phyloP scores from a whole-genome alignment of 2,888 invertebrate genomes.

The Drosophila vallismaia region DNA sequence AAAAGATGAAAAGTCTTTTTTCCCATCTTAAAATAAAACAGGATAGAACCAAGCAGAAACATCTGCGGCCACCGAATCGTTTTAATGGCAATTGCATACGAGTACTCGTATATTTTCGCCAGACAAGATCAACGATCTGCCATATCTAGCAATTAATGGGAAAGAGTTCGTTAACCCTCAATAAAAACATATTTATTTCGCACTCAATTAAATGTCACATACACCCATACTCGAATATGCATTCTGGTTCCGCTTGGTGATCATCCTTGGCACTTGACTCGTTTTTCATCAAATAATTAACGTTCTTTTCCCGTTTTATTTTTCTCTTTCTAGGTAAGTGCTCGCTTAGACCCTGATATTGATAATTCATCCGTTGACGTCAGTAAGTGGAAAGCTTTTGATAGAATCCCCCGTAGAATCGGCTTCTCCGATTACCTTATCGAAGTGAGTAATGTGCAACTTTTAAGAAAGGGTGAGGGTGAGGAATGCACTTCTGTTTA shows the following conservation, averaged over 20 bases:
- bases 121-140: slow-evolving; percentile 32
- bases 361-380: slow-evolving; percentile 25
- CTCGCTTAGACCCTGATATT: slow-evolving; percentile 17
- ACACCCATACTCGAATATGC: slow-evolving; percentile 17
- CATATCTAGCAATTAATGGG: slow-evolving; percentile 41
- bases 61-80: slow-evolving; percentile 21
- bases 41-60: too few relatives aligned
- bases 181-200: slow-evolving; percentile 42
- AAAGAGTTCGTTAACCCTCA: slow-evolving; percentile 42
- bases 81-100: slow-evolving; percentile 52
- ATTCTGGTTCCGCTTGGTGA: slow-evolving; percentile 50
- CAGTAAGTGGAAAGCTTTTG: slow-evolving; percentile 52
- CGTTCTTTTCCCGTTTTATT: slow-evolving; percentile 28
- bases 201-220: slow-evolving; percentile 66
- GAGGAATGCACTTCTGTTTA: slow-evolving; percentile 49
- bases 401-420: slow-evolving; percentile 19
- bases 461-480: slow-evolving; percentile 1
- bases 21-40: slow-evolving; percentile 3
- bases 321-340: slow-evolving; percentile 64
- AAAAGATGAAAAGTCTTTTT: slow-evolving; percentile 35
- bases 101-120: slow-evolving; percentile 15
- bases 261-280: slow-evolving; percentile 42
- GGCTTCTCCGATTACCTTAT: slow-evolving; percentile 43
- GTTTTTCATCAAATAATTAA: slow-evolving; percentile 52
- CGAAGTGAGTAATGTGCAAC: slow-evolving; percentile 54